Evolutionary conservation across 2,888 invertebrate genomes (phyloP), one percentile per base, ranked within the genome.

Genomic region (Parnassius glacialis): DNA sequence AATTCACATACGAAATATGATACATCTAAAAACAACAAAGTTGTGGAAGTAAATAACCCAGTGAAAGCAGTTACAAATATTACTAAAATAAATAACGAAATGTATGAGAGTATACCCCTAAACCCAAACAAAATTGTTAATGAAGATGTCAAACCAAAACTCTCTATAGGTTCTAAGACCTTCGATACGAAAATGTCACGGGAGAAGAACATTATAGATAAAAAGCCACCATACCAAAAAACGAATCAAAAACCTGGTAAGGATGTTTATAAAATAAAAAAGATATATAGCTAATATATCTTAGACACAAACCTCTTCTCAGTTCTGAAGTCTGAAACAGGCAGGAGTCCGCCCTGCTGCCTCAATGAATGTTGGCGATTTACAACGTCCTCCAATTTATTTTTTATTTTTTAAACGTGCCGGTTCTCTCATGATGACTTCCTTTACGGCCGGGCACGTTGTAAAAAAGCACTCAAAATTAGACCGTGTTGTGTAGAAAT

Each of bases 1-100:
- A 51, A 59, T 34, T 10, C 10, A 20, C 55, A 47, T 43, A 12
- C 56, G 7, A 59, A 59, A 63, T 59, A 59, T 12, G 57, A 55
- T 41, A 48, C 51, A 2, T 45, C 44, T 7, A 59, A 55, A 52
- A 52, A 20, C 9, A 59, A 55, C 16, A 59, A 50, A 42, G 50
- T 51, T 10, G 42, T 43, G 3, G 59, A 59, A 62, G 57, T 10
- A 10, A 54, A 54, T 34, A 43, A 10, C 10, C 11, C 11, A 9
- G 11, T 59, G 16, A 61, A 61, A 34, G 51, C 55, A 12, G 34
- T 44, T 7, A 60, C 42, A 10, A 50, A 43, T 56, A 34, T 51
- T 51, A 3, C 10, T 10, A 44, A 51, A 13, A 9, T 7, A 34
- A 61, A 44, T 34, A 34, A 34, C 34, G 34, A 34, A 34, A 7